Base-by-base conservation (phyloP, 2,888 invertebrate species). In the Lucinisca nassula region DNA sequence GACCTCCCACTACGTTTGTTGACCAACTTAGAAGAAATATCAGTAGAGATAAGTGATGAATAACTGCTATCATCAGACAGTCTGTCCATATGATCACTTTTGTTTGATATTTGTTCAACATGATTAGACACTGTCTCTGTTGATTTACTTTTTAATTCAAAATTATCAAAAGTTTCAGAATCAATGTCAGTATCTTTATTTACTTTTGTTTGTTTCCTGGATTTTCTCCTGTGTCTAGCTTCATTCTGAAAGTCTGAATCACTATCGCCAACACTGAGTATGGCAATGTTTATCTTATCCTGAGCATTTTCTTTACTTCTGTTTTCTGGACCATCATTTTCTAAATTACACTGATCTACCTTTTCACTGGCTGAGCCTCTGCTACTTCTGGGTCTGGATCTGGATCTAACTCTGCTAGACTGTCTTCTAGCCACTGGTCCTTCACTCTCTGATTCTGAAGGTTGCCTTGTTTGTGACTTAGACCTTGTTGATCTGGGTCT, bases 11-110 rank as follows among this genome's bases (percentile, higher is more conserved):
- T 35, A 3, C n/a, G 27, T 4, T 61, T 78, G 10, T 35, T 78
- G 8, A 78, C 78, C 58, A 78, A 78, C 30, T 61, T 32, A 67
- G 55, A 77, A 32, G 27, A n/a, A n/a, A n/a, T n/a, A n/a, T n/a
- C n/a, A n/a, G n/a, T n/a, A n/a, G n/a, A n/a, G n/a, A n/a, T n/a
- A n/a, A n/a, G n/a, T n/a, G n/a, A n/a, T n/a, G n/a, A n/a, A n/a
- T n/a, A n/a, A n/a, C n/a, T n/a, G n/a, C n/a, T n/a, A n/a, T n/a
- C n/a, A n/a, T n/a, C n/a, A n/a, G n/a, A n/a, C n/a, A n/a, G n/a
- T n/a, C n/a, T n/a, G n/a, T n/a, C 45, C 17, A 17, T 45, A 45
- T 8, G 10, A 61, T 61, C 24, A 61, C 61, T 27, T 61, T 61
- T 61, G 61, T 27, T 27, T 30, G 8, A 61, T 12, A 12, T n/a